Base-by-base conservation (phyloP, 2,888 invertebrate genomes). In the Eucera pruinosa region DNA sequence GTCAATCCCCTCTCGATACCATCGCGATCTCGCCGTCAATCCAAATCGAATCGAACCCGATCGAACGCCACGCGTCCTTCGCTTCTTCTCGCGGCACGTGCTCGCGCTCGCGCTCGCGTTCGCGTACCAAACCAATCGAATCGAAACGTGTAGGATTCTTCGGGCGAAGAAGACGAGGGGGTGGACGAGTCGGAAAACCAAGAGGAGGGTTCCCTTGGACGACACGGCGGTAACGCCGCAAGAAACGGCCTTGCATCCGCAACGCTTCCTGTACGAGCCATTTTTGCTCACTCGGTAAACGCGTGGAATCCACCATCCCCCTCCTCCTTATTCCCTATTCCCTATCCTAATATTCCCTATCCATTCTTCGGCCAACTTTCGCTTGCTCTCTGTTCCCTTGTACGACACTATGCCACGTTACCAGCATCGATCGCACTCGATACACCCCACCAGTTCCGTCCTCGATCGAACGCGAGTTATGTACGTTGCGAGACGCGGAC, bases 181-280 rank as follows among this genome's bases (percentile, higher is more conserved):
- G 87, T 90, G 64, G 91, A 92, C 83, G 92, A 92, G 83, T 87
- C 91, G 85, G 92, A 91, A 67, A 91, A 90, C 79, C 90, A 91
- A 68, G 91, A 91, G 57, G 92, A 92, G 78, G 91, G 89, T 73
- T 89, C 88, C 52, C 84, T 89, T 66, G 89, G 90, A 88, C 89
- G 89, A 27, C 88, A 87, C 69, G 89, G 90, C 78, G 88, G 89
- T 85, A 87, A 89, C 81, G 87, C 88, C 78, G 85, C 89, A 70
- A 91, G 91, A 89, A 91, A 91, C 83, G 91, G 90, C 86, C 89
- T 91, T 69, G 88, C 90, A 79, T 91, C 91, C 74, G 89, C 91
- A 87, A 92, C 92, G 82, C 91, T 92, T 87, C 91, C 92, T 87
- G 91, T 92, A 89, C 90, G 92, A 89, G 90, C 89, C 80, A 89